phyloP scores from a whole-genome alignment of 1,140 invertebrate genomes.

The Thaumetopoea pityocampa region DNA sequence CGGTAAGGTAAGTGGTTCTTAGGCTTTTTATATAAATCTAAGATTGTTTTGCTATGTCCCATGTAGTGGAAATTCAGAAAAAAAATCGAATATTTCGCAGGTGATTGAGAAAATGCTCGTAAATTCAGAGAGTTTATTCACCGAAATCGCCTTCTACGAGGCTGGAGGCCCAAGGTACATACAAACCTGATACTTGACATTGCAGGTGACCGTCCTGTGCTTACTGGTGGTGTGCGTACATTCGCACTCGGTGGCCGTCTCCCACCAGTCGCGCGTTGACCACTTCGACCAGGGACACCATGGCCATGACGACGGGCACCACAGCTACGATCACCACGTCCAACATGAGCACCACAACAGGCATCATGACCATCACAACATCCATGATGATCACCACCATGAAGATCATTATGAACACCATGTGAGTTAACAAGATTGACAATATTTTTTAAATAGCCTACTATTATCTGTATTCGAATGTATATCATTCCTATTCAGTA shows the following conservation, averaged over 20 bases:
- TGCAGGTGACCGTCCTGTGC: constrained; percentile 24
- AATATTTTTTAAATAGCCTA: too few species aligned
- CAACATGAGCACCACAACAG: constrained; percentile 3
- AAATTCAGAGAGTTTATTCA: constrained; percentile 4
- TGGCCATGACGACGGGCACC: constrained; percentile 9
- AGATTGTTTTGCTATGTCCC: too few species aligned
- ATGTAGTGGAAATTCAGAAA: too few species aligned
- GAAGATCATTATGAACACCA: constrained; percentile 9
- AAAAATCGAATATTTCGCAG: too few species aligned
- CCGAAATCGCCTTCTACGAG: background rate
- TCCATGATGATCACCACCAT: constrained; percentile 4
- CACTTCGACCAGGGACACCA: too few species aligned
- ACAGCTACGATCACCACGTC: constrained; percentile 6
- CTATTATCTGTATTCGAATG: too few species aligned
- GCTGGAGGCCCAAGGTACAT: background rate
- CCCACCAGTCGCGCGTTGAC: constrained; percentile 32
- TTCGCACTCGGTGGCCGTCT: constrained; percentile 26
- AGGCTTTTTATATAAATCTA: too few species aligned
- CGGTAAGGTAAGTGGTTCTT: too few species aligned
- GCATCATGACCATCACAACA: constrained; percentile 10
- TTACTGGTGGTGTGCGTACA: constrained; percentile 23
- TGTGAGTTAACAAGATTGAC: constrained; percentile 6
- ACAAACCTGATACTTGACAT: background rate
- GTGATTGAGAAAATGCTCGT: too few species aligned
- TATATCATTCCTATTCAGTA: too few species aligned